phyloP scores from a whole-genome alignment of 1,140 invertebrate genomes.

The Ceratina japonica region DNA sequence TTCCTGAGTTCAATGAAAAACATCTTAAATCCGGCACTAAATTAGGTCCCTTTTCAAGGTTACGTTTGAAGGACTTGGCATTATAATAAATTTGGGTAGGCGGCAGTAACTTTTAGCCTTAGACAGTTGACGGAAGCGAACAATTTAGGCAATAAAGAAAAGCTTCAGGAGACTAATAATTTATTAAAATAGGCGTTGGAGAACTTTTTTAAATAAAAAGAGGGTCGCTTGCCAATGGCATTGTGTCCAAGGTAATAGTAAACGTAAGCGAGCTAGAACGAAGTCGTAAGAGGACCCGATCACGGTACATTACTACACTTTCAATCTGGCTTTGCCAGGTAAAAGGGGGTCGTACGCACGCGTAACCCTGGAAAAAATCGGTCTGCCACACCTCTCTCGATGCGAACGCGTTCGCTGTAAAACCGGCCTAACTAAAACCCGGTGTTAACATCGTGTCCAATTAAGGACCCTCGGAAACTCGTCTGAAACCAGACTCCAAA shows the following conservation, averaged over 20 bases:
- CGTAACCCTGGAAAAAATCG: constrained; percentile 39
- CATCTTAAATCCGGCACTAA: too few species aligned
- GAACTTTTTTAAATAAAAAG: too few species aligned
- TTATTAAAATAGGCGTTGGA: too few species aligned
- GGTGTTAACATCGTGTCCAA: constrained; percentile 57
- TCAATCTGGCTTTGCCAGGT: constrained; percentile 46
- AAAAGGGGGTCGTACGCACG: constrained; percentile 53
- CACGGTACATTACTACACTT: constrained; percentile 43
- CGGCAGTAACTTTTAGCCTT: too few species aligned
- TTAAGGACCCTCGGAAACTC: constrained; percentile 58
- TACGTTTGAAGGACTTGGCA: too few species aligned
- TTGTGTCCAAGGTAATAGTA: background rate
- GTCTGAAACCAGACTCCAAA: background rate
- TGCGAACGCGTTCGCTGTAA: constrained; percentile 29
- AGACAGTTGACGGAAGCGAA: too few species aligned
- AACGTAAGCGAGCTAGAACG: background rate
- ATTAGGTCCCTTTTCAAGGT: too few species aligned
- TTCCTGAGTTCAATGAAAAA: too few species aligned
- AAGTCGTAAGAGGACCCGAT: background rate
- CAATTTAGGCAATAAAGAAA: too few species aligned
- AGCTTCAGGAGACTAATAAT: too few species aligned
- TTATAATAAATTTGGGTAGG: too few species aligned
- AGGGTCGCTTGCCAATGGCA: too few species aligned
- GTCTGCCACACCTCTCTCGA: constrained; percentile 49
- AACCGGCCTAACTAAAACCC: constrained; percentile 33